These are phyloP conservation scores for Drosophila mimica DNA, from an alignment of 2,888 invertebrate genomes.

Conservation along the genomic window DNA sequence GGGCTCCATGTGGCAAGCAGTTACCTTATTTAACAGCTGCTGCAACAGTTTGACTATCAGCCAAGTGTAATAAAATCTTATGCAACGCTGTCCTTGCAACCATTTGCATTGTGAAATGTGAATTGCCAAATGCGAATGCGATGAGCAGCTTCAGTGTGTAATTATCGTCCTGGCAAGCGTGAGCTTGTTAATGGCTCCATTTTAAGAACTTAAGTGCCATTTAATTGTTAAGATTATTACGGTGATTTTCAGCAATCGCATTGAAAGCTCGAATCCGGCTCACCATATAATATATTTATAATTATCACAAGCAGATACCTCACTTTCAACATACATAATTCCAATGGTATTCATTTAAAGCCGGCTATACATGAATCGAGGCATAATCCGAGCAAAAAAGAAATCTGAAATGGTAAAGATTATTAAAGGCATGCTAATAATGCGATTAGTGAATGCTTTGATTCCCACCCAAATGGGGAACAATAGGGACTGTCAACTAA, in stretches of 20 bases:
- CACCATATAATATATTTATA: not conserved
- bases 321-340: not conserved
- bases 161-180: constrained; percentile 55
- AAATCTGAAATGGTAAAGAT: not conserved
- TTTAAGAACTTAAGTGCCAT: constrained; percentile 53
- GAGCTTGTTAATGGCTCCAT: constrained; percentile 66
- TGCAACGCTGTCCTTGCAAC: constrained; percentile 28
- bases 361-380: not conserved
- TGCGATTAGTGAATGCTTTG: constrained; percentile 7
- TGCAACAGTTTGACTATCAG: constrained; percentile 4
- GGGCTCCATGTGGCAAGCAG: not conserved
- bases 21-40: constrained; percentile 5
- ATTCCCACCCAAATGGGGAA: not conserved
- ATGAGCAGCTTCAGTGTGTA: constrained; percentile 1
- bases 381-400: not conserved
- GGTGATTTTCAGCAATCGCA: constrained; percentile 16
- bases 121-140: constrained; percentile 24
- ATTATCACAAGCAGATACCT: not conserved
- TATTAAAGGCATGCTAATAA: constrained; percentile 4
- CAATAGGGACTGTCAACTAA: not conserved
- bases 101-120: constrained; percentile 40
- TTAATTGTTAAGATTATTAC: constrained; percentile 68
- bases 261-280: not conserved
- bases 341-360: not conserved
- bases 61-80: constrained; percentile 2